Percentiles rank a stretch among this genome's conserved stretches.
Evolutionary conservation across 2,797 vertebrate species (phyloP).

Genomic region (Esox masquinongy): DNA sequence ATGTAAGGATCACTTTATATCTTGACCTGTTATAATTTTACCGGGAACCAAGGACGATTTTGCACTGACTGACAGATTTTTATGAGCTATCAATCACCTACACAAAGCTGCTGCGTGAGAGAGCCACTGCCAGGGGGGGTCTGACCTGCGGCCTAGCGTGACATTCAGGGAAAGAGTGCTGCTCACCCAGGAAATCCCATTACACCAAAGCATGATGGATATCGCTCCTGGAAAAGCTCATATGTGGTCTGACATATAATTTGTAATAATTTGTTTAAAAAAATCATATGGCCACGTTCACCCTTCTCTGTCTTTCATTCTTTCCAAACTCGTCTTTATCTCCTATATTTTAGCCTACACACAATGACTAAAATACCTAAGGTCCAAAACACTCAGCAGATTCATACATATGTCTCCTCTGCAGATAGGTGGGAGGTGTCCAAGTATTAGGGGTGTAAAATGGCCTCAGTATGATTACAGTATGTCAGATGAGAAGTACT

Average conservation of each 20-base stretch:
- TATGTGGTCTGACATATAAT: conserved; percentile 76
- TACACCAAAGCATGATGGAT: conserved; percentile 81
- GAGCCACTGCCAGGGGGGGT: conserved; percentile 68
- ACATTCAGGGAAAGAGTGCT: conserved; percentile 77
- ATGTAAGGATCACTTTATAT: conserved; percentile 45
- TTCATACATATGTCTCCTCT: conserved; percentile 1
- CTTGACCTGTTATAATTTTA: conserved; percentile 36
- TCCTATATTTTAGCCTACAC: conserved; percentile 8
- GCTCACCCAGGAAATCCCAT: conserved; percentile 79
- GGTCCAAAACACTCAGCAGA: conserved; percentile 5
- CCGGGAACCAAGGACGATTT: conserved; percentile 34
- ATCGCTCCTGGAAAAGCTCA: conserved; percentile 64
- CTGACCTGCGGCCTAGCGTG: conserved; percentile 75
- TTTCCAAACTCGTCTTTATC: conserved; percentile 33
- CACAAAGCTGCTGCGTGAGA: conserved; percentile 58
- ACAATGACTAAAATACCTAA: conserved; percentile 14
- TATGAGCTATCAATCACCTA: conserved; percentile 76
- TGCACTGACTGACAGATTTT: conserved; percentile 61
- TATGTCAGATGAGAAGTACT: not conserved
- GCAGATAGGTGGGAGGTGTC: not conserved
- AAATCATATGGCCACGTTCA: conserved; percentile 55
- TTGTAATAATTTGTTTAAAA: conserved; percentile 73
- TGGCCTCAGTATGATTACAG: not conserved
- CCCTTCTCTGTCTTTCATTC: conserved; percentile 59
- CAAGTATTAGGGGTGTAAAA: not conserved